These are phyloP conservation scores for Mesorhabditis spiculigera DNA, from an alignment of 2,888 invertebrate species.

Conservation along the genomic window DNA sequence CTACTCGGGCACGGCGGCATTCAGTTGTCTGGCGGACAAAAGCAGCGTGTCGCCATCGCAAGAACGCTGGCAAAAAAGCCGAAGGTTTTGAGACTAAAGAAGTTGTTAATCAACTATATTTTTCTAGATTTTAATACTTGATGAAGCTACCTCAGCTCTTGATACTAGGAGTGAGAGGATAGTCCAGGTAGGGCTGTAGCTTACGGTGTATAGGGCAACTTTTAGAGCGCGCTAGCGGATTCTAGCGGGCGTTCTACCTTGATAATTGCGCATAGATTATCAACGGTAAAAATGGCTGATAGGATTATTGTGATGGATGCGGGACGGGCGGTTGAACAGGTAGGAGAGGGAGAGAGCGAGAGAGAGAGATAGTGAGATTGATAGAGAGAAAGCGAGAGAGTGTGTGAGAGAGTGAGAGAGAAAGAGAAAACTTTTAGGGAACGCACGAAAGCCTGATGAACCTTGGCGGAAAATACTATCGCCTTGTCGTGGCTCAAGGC, in stretches of 20 bases:
- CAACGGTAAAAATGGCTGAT: conserved; percentile 32
- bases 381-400: no score
- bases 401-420: background rate
- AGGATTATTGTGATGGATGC: conserved; percentile 32
- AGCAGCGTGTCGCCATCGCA: conserved; percentile 36
- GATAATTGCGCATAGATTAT: conserved; percentile 33
- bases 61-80: conserved; percentile 32
- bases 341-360: background rate
- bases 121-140: conserved; percentile 16
- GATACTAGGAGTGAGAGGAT: conserved; percentile 36
- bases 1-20: conserved; percentile 31
- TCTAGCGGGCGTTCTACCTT: background rate
- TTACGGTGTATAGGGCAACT: background rate
- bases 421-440: conserved; percentile 5
- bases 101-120: background rate
- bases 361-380: background rate
- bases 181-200: conserved; percentile 20
- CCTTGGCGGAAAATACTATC: conserved; percentile 10
- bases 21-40: conserved; percentile 35
- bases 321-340: conserved; percentile 34
- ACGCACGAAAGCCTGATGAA: conserved; percentile 17
- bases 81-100: conserved; percentile 12
- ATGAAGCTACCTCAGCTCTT: conserved; percentile 34
- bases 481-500: background rate
- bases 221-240: background rate